Conservation (phyloP, 2,797 vertebrate genomes). For the Arrhamphus sclerolepis region DNA sequence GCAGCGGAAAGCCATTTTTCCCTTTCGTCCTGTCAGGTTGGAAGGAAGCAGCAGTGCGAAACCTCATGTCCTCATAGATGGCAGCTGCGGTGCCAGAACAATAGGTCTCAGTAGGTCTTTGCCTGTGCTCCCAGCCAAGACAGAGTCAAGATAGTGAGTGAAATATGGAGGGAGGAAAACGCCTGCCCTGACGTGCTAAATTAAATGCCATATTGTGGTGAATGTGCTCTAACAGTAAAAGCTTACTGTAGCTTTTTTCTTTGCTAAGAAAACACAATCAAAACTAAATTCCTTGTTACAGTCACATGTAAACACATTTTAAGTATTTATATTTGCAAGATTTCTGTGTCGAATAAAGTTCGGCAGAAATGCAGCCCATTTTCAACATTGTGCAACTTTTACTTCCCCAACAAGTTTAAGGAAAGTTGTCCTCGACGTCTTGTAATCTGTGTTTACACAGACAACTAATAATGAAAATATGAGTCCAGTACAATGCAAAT, state of each 20-base stretch:
- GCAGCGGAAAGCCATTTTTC: constrained; percentile 53
- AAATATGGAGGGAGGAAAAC: constrained; percentile 65
- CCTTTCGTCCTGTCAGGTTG: constrained; percentile 54
- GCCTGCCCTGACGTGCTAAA: constrained; percentile 51
- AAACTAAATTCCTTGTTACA: no score
- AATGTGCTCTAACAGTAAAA: constrained; percentile 48
- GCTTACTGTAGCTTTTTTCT: constrained; percentile 1
- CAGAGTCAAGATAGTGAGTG: constrained; percentile 66
- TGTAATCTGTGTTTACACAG: no score
- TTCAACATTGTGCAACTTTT: no score
- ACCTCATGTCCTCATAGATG: constrained; percentile 57
- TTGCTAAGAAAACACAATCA: no score
- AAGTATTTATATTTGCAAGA: no score
- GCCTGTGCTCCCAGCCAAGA: constrained; percentile 35
- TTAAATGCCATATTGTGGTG: constrained; percentile 46
- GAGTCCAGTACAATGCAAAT: no score
- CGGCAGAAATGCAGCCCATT: no score
- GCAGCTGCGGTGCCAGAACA: constrained; percentile 71
- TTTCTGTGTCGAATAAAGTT: no score
- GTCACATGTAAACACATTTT: no score
- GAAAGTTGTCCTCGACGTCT: no score
- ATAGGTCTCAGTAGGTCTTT: constrained; percentile 59
- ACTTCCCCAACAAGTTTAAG: no score
- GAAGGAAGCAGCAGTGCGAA: constrained; percentile 69
- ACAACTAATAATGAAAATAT: no score